Percentiles rank a stretch among this genome's conserved stretches.
Conservation (phyloP, 1,140 invertebrate species). For the Bombyx mandarina region DNA sequence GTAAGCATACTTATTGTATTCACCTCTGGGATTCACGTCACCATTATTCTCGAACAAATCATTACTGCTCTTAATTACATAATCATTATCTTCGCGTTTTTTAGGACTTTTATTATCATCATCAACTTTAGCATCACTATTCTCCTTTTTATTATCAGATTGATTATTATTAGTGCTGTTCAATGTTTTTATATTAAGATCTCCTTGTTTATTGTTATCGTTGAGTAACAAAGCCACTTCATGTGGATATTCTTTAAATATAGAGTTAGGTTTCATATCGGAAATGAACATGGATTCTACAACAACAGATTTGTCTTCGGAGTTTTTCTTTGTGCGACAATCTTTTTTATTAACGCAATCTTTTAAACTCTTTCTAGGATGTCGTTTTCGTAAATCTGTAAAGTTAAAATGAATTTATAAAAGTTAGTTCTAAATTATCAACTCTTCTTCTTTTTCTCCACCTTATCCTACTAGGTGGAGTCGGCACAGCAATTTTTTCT, state of each 20-base stretch:
- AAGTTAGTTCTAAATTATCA: too few relatives aligned
- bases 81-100: too few relatives aligned
- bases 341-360: conserved; percentile 17
- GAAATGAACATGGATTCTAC: conserved; percentile 28
- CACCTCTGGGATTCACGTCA: too few relatives aligned
- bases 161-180: conserved; percentile 24
- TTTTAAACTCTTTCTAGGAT: conserved; percentile 18
- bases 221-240: conserved; percentile 38
- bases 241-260: conserved; percentile 46
- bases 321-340: conserved; percentile 10
- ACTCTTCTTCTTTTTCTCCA: too few relatives aligned
- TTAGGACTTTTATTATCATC: too few relatives aligned
- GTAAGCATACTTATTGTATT: too few relatives aligned
- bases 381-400: conserved; percentile 15
- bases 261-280: conserved; percentile 28
- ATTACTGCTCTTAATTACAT: too few relatives aligned
- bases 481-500: too few relatives aligned
- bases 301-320: conserved; percentile 1
- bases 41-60: too few relatives aligned
- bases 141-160: conserved; percentile 22
- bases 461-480: too few relatives aligned
- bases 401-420: background rate
- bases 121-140: conserved; percentile 33
- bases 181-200: conserved; percentile 3
- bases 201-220: conserved; percentile 10